phyloP scores from a whole-genome alignment of 2,797 vertebrate genomes.

The Ptychadena robeensis region DNA sequence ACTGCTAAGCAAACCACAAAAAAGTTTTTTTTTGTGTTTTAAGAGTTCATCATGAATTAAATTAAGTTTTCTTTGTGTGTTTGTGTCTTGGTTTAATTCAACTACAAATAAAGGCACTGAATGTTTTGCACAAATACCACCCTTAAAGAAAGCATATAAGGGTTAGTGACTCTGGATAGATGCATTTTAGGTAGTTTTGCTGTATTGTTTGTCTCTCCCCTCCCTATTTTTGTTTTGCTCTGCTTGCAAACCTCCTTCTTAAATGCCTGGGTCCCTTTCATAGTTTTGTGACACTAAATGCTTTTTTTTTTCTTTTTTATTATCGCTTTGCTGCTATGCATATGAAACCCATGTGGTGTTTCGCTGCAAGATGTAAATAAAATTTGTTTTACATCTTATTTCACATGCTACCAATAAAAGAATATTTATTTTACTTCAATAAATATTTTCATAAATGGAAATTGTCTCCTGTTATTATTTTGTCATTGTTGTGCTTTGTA shows the following conservation, averaged over 20 bases:
- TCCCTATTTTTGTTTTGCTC: slow-evolving; percentile 67
- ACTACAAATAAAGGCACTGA: slow-evolving; percentile 43
- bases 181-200: slow-evolving; percentile 70
- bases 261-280: slow-evolving; percentile 57
- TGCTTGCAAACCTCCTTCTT: slow-evolving; percentile 68
- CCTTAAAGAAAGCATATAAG: slow-evolving; percentile 52
- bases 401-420: slow-evolving; percentile 59
- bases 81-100: slow-evolving; percentile 60
- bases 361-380: slow-evolving; percentile 69
- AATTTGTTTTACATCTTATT: slow-evolving; percentile 70
- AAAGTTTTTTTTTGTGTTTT: slow-evolving; percentile 65
- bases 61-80: slow-evolving; percentile 67
- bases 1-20: slow-evolving; percentile 64
- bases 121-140: slow-evolving; percentile 46
- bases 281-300: slow-evolving; percentile 64
- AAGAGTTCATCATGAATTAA: slow-evolving; percentile 64
- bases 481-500: slow-evolving; percentile 63
- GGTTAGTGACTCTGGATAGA: slow-evolving; percentile 61
- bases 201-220: slow-evolving; percentile 71
- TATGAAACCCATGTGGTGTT: slow-evolving; percentile 66
- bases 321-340: slow-evolving; percentile 69
- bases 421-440: slow-evolving; percentile 68
- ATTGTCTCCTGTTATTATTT: slow-evolving; percentile 85
- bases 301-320: slow-evolving; percentile 55
- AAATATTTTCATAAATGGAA: slow-evolving; percentile 77